These are phyloP conservation scores for Cynocephalus volans DNA, from an alignment of 2,113 vertebrate species.

Conservation along the genomic window DNA sequence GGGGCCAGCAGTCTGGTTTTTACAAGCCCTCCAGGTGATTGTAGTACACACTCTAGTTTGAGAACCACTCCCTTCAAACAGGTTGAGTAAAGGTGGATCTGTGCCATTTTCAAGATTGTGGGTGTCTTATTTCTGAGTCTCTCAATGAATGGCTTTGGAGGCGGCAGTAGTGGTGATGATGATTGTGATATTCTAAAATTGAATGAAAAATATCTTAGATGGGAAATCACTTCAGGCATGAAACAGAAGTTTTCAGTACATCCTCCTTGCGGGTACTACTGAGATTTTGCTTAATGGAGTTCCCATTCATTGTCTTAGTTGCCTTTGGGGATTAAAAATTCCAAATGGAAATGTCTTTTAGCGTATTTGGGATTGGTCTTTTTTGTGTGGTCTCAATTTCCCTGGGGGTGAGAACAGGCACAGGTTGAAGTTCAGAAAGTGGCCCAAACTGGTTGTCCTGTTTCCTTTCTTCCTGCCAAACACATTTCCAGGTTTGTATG, in stretches of 20 bases:
- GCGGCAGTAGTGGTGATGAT: background rate
- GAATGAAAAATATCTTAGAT: constrained; percentile 48
- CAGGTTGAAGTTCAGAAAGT: constrained; percentile 22
- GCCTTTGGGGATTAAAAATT: background rate
- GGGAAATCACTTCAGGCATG: constrained; percentile 36
- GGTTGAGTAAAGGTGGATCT: constrained; percentile 61
- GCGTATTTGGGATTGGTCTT: constrained; percentile 26
- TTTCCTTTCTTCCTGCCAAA: background rate
- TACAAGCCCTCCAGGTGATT: background rate
- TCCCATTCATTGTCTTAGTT: background rate
- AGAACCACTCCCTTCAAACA: constrained; percentile 41
- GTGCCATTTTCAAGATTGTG: constrained; percentile 2
- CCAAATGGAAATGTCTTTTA: background rate
- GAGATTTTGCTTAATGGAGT: background rate
- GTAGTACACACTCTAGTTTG: background rate
- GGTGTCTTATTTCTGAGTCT: constrained; percentile 49
- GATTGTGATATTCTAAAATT: constrained; percentile 27
- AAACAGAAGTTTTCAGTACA: background rate
- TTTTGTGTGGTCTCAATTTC: constrained; percentile 15
- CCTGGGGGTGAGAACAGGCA: background rate
- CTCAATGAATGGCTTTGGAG: constrained; percentile 43
- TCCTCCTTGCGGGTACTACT: background rate
- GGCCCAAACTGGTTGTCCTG: background rate
- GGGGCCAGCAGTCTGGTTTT: background rate
- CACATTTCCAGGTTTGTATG: background rate